Percentiles rank a stretch among this genome's conserved stretches.
Conservation (phyloP, 1,140 invertebrate species). For the Dolichoris vasculosae region DNA sequence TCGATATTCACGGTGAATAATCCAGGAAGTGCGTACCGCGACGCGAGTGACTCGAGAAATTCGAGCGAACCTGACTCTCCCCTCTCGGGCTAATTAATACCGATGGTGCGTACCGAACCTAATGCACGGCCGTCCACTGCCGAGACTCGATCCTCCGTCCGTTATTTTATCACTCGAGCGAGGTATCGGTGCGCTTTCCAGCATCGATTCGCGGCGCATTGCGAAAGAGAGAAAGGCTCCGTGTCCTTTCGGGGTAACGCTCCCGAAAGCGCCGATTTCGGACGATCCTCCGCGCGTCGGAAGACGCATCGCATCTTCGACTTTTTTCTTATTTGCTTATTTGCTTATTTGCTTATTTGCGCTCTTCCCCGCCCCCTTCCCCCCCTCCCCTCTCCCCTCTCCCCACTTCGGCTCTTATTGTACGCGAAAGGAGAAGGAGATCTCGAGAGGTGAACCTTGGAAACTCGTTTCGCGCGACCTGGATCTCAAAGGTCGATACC, state of each 20-base stretch:
- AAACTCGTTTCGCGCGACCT: conserved; percentile 4
- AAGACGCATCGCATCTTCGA: too few species aligned
- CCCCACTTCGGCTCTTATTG: neutral
- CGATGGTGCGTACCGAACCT: neutral
- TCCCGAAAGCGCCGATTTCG: neutral
- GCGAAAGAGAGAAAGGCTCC: conserved; percentile 43
- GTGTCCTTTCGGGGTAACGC: neutral
- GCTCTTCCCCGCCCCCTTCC: neutral
- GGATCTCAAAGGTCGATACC: neutral
- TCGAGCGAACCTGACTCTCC: neutral
- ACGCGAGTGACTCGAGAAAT: neutral
- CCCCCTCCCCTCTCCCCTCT: neutral
- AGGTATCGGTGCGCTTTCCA: neutral
- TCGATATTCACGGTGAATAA: too few species aligned
- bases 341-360: too few species aligned
- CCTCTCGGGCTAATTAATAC: neutral
- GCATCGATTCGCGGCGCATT: neutral
- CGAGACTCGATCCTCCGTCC: neutral
- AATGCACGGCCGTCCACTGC: too few species aligned
- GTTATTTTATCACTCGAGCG: neutral
- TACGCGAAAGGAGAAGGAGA: neutral
- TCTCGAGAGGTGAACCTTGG: neutral
- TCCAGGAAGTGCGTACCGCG: too few species aligned
- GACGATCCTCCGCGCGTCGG: neutral
- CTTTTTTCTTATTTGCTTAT: too few species aligned